Evolutionary conservation across 2,888 invertebrate genomes (phyloP).

Genomic region (Teinopalpus imperialis): DNA sequence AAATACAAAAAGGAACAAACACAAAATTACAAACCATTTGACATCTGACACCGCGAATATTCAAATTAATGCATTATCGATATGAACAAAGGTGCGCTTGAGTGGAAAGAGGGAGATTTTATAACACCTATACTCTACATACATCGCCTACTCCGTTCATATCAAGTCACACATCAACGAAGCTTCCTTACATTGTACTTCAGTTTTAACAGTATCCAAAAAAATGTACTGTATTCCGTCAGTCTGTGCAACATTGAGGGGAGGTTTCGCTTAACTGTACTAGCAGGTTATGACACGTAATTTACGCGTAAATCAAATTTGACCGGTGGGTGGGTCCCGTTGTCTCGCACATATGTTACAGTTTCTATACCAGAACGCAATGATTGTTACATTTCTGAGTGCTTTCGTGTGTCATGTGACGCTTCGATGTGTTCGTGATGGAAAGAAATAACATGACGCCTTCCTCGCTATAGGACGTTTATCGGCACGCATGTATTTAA

Average conservation of each 20-base stretch:
- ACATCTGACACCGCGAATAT: conserved; percentile 82
- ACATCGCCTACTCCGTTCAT: conserved; percentile 37
- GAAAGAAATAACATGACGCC: conserved; percentile 57
- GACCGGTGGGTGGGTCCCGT: conserved; percentile 72
- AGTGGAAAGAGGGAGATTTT: conserved; percentile 63
- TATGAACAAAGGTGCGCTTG: conserved; percentile 71
- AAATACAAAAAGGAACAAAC: conserved; percentile 56
- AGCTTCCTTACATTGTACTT: neutral
- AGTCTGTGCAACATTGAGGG: conserved; percentile 41
- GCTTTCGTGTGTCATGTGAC: conserved; percentile 68
- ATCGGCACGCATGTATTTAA: conserved; percentile 32
- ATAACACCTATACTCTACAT: conserved; percentile 53
- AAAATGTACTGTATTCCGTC: conserved; percentile 19
- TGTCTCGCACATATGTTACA: conserved; percentile 78
- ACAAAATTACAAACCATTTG: conserved; percentile 79
- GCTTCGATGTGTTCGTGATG: conserved; percentile 60
- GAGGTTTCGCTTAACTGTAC: conserved; percentile 46
- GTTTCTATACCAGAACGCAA: conserved; percentile 53
- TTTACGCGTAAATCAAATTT: conserved; percentile 81
- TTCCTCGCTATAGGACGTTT: conserved; percentile 34
- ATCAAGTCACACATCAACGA: conserved; percentile 41
- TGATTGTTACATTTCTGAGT: conserved; percentile 65
- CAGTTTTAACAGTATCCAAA: conserved; percentile 16
- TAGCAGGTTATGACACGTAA: conserved; percentile 76
- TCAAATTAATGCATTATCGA: conserved; percentile 81